These are phyloP conservation scores for Diorhabda sublineata DNA, from an alignment of 1,140 invertebrate genomes.

Conservation along the genomic window DNA sequence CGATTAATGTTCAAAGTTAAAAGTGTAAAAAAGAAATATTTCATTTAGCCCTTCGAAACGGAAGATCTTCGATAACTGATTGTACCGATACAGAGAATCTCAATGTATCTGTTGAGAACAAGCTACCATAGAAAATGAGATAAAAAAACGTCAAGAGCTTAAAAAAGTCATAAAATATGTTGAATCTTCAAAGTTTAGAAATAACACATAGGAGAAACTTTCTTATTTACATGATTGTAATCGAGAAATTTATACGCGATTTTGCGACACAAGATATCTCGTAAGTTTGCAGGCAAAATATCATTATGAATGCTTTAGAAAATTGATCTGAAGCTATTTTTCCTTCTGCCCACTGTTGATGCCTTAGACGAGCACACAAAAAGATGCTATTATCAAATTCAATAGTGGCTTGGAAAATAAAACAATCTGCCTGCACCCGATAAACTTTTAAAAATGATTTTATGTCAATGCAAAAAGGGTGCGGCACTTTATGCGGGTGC, in stretches of 20 bases:
- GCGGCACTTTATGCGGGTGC: not conserved
- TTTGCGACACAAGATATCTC: not conserved
- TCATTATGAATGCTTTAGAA: not conserved
- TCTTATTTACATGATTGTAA: not conserved
- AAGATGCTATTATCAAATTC: no score
- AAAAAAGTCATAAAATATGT: not conserved
- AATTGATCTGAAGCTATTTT: not conserved
- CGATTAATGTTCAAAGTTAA: not conserved
- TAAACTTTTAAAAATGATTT: not conserved
- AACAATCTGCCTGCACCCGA: not conserved
- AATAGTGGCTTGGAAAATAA: no score
- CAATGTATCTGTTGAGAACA: not conserved
- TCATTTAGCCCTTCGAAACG: not conserved
- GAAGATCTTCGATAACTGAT: not conserved
- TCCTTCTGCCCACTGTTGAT: not conserved
- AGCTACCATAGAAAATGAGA: not conserved
- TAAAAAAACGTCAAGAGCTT: not conserved
- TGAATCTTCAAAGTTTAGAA: not conserved
- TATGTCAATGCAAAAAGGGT: not conserved
- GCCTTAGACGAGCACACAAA: no score
- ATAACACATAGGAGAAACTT: not conserved
- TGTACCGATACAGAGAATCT: not conserved
- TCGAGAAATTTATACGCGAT: not conserved
- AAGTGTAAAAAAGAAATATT: not conserved
- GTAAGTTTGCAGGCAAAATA: not conserved